A percentile compares a stretch with the other conserved stretches of the same genome.
phyloP scores from a whole-genome alignment of 1,140 invertebrate genomes.

The Drosophila rhopaloa region DNA sequence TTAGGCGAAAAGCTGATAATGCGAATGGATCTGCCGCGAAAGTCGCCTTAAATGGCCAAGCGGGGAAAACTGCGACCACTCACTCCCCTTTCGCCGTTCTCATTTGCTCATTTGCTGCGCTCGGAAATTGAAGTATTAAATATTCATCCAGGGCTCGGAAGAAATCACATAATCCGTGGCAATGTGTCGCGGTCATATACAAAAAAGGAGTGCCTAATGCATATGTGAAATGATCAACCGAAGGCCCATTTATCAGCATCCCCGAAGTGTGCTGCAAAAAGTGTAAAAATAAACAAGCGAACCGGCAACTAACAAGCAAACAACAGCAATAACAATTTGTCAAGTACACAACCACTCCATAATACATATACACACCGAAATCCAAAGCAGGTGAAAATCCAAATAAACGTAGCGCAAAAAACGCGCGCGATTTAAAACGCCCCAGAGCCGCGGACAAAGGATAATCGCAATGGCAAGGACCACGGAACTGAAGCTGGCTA shows the following conservation, averaged over 20 bases:
- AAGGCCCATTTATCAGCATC: constrained; percentile 80
- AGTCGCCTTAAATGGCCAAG: constrained; percentile 59
- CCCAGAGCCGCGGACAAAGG: constrained; percentile 42
- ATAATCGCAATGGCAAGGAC: constrained; percentile 55
- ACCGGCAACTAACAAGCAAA: constrained; percentile 31
- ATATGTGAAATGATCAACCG: constrained; percentile 65
- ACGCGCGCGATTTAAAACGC: constrained; percentile 37
- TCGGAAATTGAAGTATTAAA: constrained; percentile 77
- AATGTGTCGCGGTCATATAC: constrained; percentile 46
- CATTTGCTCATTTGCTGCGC: constrained; percentile 12
- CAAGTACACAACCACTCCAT: constrained; percentile 28
- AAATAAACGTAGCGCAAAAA: constrained; percentile 13
- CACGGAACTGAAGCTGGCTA: constrained; percentile 30
- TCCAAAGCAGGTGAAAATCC: constrained; percentile 20
- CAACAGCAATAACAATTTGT: constrained; percentile 65
- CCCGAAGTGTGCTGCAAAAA: constrained; percentile 69
- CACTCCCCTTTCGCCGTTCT: not conserved
- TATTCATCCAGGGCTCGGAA: constrained; percentile 70
- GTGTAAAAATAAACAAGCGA: constrained; percentile 50
- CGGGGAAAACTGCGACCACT: constrained; percentile 18
- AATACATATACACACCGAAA: constrained; percentile 2
- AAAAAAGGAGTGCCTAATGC: constrained; percentile 33
- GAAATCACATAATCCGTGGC: constrained; percentile 67
- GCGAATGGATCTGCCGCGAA: constrained; percentile 40
- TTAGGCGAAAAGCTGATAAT: constrained; percentile 66